Evolutionary conservation across 2,888 invertebrate species (phyloP), one percentile per base, ranked within the genome.

Genomic region (Gandaritis pyraliata): DNA sequence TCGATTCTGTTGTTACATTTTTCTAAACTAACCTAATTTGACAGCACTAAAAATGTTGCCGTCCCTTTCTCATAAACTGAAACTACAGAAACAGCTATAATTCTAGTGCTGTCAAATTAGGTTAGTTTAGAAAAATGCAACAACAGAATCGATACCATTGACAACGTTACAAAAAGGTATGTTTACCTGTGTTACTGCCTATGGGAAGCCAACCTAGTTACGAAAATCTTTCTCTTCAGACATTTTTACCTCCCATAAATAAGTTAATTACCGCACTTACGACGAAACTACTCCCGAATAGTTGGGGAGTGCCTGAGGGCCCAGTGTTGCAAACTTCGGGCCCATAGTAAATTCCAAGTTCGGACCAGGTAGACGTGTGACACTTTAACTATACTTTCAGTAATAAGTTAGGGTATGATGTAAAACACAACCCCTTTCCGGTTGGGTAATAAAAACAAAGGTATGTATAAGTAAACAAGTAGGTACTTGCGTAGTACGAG

Each of bases 311-410:
- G n/a, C 45, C 46, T 16, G 18, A 58, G 52, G 50, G 54, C 36
- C 45, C 55, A 15, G 33, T 50, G 33, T 46, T 38, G 33, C 55
- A 39, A 45, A 56, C 46, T 60, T 60, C 30, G 50, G 18, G 12
- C 61, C 15, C 30, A 38, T 63, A 61, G 65, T 66, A 66, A 66
- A 69, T 66, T 58, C 43, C 38, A 43, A 64, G 64, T 65, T 66
- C 63, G 45, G 48, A 55, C 55, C 49, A 55, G 48, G 47, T 29
- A 13, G 49, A 39, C 45, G 33, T 10, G 49, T 47, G 51, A 39
- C 53, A 58, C 45, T 61, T 49, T 33, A 6, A 45, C 11, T 23
- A 23, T 23, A 23, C 39, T 39, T 39, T 12, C 6, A n/a, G 39
- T 39, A 39, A 13, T 41, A 15, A 13, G 41, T 13, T 15, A 16